These are phyloP conservation scores for Psammodynastes pulverulentus DNA, from an alignment of 2,113 vertebrate genomes.

Conservation along the genomic window DNA sequence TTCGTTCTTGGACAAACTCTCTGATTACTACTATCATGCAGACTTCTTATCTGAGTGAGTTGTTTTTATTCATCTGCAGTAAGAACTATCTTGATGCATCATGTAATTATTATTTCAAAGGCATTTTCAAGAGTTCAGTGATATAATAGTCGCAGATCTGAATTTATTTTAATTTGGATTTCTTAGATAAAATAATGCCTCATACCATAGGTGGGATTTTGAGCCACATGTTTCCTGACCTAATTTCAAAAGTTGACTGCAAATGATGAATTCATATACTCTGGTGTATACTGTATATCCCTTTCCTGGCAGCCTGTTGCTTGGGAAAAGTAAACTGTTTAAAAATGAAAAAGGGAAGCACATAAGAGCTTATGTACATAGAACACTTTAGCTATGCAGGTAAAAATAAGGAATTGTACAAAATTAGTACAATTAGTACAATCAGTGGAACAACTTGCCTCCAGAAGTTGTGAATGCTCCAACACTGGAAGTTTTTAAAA, in stretches of 20 bases:
- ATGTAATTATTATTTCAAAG: neutral
- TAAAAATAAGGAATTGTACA: neutral
- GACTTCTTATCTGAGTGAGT: slow-evolving; percentile 96
- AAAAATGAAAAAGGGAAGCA: neutral
- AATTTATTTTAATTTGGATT: neutral
- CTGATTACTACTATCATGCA: slow-evolving; percentile 98
- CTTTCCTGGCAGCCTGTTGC: neutral
- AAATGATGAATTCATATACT: neutral
- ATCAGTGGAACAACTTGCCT: no score
- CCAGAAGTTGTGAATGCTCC: no score
- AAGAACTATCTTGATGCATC: neutral
- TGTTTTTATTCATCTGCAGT: slow-evolving; percentile 39
- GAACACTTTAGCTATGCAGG: neutral
- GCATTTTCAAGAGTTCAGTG: neutral
- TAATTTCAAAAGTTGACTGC: neutral
- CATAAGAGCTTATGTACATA: neutral
- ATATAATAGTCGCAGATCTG: neutral
- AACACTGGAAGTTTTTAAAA: no score
- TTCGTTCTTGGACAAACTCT: slow-evolving; percentile 96
- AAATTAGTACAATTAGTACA: no score
- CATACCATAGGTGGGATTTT: neutral
- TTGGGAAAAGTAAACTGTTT: neutral
- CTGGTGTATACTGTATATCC: neutral
- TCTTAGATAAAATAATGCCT: neutral
- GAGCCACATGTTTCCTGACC: neutral